Base-by-base conservation (phyloP, 2,113 vertebrate species). In the Oreochromis aureus region DNA sequence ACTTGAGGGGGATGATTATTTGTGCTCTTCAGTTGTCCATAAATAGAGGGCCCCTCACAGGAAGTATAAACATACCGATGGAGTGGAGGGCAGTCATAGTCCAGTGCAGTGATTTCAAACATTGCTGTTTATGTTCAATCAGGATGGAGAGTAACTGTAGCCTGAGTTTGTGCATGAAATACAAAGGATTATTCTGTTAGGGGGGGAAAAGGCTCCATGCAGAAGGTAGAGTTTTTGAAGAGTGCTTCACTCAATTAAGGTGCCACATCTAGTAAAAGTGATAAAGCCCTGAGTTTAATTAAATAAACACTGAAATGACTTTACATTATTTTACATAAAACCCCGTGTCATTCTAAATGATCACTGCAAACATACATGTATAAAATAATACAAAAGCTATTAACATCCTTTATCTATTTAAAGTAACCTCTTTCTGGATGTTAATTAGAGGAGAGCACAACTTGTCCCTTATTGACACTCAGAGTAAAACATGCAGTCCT, bases 121-220 rank as follows among this genome's bases (percentile, higher is more conserved):
- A 96, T 97, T 97, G 96, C 96, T 98, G 98, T 98, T 98, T 97
- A 98, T 97, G 97, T 97, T 98, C 97, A 97, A 97, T 97, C 97
- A 97, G 97, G 97, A 97, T 96, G 95, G 97, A 96, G 73, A 51
- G 95, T 96, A 90, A 88, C 81, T 91, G 82, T 32, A 92, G 87
- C 85, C 85, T 46, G 19, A 81, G 84, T 93, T 82, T 92, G 76
- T 86, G 87, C 71, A 81, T 81, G 82, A 85, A 89, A 88, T 53
- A 86, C 85, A 91, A 90, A 90, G 71, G 73, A 84, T 87, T 87
- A 81, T 92, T 95, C 93, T 89, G 82, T 85, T 78, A 54, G 44
- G 61, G 48, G 39, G 34, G 27, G 27, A 79, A 78, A 61, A 91
- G 89, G 82, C 66, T 86, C 89, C 48, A 46, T 30, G 46, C 30